Evolutionary conservation across 2,113 vertebrate species (phyloP).

Genomic region (Vulpes lagopus): DNA sequence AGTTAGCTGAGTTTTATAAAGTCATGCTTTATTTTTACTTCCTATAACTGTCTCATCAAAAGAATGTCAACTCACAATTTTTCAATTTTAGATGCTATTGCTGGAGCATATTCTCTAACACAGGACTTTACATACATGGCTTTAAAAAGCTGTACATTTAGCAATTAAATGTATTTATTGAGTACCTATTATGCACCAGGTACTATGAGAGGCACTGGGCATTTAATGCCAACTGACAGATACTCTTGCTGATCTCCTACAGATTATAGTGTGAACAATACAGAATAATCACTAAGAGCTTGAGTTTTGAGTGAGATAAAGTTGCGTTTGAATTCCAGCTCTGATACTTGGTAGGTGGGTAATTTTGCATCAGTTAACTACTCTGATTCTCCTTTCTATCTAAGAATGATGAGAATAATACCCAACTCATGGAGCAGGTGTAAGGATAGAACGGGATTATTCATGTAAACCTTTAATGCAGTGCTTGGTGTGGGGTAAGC

Average conservation of each 20-base stretch:
- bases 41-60: slow-evolving; percentile 40
- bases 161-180: slow-evolving; percentile 3
- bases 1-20: slow-evolving; percentile 50
- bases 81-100: slow-evolving; percentile 52
- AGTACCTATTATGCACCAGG: background rate
- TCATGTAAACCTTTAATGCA: background rate
- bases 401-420: slow-evolving; percentile 44
- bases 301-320: slow-evolving; percentile 38
- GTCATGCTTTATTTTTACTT: slow-evolving; percentile 60
- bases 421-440: background rate
- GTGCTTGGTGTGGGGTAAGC: background rate
- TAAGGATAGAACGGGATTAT: slow-evolving; percentile 34
- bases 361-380: slow-evolving; percentile 46
- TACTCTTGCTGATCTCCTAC: slow-evolving; percentile 30
- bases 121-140: slow-evolving; percentile 36
- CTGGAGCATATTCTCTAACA: slow-evolving; percentile 39
- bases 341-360: slow-evolving; percentile 26
- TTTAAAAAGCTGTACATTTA: slow-evolving; percentile 37
- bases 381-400: slow-evolving; percentile 53
- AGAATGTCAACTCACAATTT: slow-evolving; percentile 45
- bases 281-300: background rate
- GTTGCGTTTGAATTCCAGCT: slow-evolving; percentile 60
- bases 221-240: background rate
- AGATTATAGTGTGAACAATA: background rate
- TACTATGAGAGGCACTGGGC: slow-evolving; percentile 23